Base-by-base conservation (phyloP, 2,888 invertebrate genomes). In the Galeopsomyia nigrocyanea region DNA sequence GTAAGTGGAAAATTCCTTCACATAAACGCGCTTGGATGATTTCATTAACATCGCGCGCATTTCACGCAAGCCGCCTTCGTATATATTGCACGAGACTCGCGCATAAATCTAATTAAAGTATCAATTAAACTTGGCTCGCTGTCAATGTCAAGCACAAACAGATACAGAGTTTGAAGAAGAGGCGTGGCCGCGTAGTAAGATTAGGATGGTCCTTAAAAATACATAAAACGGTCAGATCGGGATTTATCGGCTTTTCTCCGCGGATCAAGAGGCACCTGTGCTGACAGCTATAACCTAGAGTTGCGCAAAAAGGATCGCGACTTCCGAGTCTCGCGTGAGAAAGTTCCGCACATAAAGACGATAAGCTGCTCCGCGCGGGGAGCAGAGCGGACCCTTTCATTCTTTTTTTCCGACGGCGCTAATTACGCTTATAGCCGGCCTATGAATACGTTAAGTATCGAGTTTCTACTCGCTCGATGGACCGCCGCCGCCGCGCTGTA, bases 191-290 rank as follows among this genome's bases (percentile, higher is more conserved):
- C 21, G 60, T 13, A n/a, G 17, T 10, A 7, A 57, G 50, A 66
- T 60, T 66, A 39, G 31, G n/a, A 21, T n/a, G 17, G 13, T 39
- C 22, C 6, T 1, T n/a, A 53, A 53, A 58, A 60, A 68, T 22
- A 58, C 21, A 47, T 16, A 26, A 53, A 64, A 57, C 56, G 3
- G 64, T 31, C 7, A 7, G 31, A 31, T 47, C 9, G 39, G 53
- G 17, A 61, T 68, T 68, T 62, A 61, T 68, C 14, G 60, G 53
- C 64, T 60, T 70, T 65, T 47, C 64, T 58, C 22, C 50, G 3
- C 14, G 19, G 39, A 60, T 14, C 26, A 19, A 9, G 50, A 19
- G 19, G 21, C 53, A 65, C 51, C 65, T 65, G 60, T 55, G 14
- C 13, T 5, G 26, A 5, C 26, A 19, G 57, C 22, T 66, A 49